Evolutionary conservation across 2,797 vertebrate genomes (phyloP).

Genomic region (Lepus townsendii): DNA sequence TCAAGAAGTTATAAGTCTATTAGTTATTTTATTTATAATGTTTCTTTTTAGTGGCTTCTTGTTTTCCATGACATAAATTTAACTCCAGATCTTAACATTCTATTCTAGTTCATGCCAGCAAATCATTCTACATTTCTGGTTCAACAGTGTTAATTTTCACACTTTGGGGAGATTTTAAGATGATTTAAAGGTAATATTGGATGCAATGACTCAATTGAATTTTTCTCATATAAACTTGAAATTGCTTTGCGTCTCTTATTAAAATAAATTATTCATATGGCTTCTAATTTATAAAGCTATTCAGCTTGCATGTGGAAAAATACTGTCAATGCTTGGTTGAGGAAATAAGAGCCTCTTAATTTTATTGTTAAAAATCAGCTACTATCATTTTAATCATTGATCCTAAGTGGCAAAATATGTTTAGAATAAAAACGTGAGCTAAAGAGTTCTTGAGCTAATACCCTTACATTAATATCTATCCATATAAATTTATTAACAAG

Average conservation of each 20-base stretch:
- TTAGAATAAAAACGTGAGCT: background rate
- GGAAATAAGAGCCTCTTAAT: background rate
- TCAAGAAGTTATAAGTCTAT: background rate
- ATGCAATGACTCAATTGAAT: background rate
- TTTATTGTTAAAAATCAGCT: background rate
- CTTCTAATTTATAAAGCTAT: conserved; percentile 28
- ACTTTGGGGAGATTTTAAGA: background rate
- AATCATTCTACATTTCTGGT: background rate
- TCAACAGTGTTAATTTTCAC: background rate
- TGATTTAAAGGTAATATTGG: conserved; percentile 2
- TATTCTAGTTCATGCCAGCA: background rate
- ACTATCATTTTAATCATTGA: background rate
- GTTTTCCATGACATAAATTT: conserved; percentile 3
- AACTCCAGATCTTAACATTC: background rate
- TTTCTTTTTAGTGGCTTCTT: background rate
- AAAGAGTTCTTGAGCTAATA: background rate
- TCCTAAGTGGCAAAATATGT: background rate
- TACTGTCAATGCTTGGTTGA: background rate
- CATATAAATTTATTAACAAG: background rate
- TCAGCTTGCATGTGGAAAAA: conserved; percentile 20
- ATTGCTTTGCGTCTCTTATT: background rate
- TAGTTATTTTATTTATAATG: background rate
- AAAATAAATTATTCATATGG: conserved; percentile 24
- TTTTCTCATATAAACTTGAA: conserved; percentile 37
- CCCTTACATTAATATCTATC: background rate